Base-by-base conservation (phyloP, 2,113 vertebrate genomes). In the Rhizomys pruinosus region DNA sequence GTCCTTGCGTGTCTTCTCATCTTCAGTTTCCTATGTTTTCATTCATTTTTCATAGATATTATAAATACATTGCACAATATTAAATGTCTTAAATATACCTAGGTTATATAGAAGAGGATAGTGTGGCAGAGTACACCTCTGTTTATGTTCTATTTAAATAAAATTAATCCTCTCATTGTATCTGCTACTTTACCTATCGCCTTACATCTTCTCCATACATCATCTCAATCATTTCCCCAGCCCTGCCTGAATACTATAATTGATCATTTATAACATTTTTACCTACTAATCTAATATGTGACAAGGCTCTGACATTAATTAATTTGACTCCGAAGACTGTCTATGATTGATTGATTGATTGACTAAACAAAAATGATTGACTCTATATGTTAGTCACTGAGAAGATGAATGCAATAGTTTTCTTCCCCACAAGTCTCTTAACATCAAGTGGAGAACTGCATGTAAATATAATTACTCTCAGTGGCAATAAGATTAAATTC, bases 211-310 rank as follows among this genome's bases (percentile, higher is more conserved):
- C 37, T n/a, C 17, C 68, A 73, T 23, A 19, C 3, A 84, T 87
- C 55, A 71, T 68, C 39, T 87, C 68, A 72, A 77, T 71, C 16
- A 17, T 59, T 81, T 80, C 29, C 64, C 72, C 72, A 71, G 37
- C 27, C 73, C 63, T 52, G 5, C 42, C 76, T 74, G 12, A 94
- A 59, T 85, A 66, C 57, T 80, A 73, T 19, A 94, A 95, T 37
- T 74, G 78, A 73, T 73, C 73, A 89, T 91, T 87, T 84, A 95
- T n/a, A 93, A 85, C 92, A 44, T 27, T 20, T 74, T 57, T 34
- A 22, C 92, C 69, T 95, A 92, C 55, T 81, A n/a, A 37, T 94
- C 90, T 86, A 84, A 92, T 77, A 77, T 68, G 27, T 87, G 92
- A 87, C 73, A 37, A 25, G 16, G 73, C 25, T 59, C n/a, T 94